Conservation (phyloP, 1,140 invertebrate genomes). For the Scaptomyza montana region DNA sequence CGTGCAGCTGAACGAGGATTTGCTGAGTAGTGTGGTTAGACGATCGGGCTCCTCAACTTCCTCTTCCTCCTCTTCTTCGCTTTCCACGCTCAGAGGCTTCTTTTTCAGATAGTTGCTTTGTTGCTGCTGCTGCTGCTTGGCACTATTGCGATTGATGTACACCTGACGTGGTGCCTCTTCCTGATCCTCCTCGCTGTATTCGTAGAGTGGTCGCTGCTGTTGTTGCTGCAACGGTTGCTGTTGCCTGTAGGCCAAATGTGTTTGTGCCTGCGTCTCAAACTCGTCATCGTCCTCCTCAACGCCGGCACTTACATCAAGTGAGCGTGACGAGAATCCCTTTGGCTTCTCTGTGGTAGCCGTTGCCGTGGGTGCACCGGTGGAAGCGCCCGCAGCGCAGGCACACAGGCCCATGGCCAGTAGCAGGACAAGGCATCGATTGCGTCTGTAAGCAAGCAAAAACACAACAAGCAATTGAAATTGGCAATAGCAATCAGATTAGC, state of each 20-base stretch:
- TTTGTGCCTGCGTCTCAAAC: constrained; percentile 79
- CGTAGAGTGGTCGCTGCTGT: constrained; percentile 69
- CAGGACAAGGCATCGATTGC: constrained; percentile 57
- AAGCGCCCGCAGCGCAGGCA: constrained; percentile 46
- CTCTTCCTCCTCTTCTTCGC: constrained; percentile 85
- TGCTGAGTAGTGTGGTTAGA: constrained; percentile 89
- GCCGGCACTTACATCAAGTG: constrained; percentile 60
- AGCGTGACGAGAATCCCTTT: constrained; percentile 73
- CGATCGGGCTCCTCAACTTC: constrained; percentile 94
- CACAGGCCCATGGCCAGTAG: constrained; percentile 54
- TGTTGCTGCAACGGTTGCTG: constrained; percentile 60
- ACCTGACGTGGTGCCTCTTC: constrained; percentile 78
- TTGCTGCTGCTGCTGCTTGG: constrained; percentile 60
- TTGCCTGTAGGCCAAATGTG: constrained; percentile 74
- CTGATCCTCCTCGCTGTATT: constrained; percentile 81
- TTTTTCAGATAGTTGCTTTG: constrained; percentile 70
- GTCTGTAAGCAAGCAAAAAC: constrained; percentile 38
- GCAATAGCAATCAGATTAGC: constrained; percentile 49
- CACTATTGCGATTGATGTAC: constrained; percentile 73
- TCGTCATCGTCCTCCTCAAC: constrained; percentile 72
- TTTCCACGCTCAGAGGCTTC: constrained; percentile 74
- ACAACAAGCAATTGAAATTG: constrained; percentile 37
- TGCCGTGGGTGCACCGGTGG: constrained; percentile 57
- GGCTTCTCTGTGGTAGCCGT: constrained; percentile 76
- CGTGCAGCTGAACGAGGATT: constrained; percentile 93